Evolutionary conservation across 1,140 invertebrate genomes (phyloP).

Genomic region (Aplysia californica): DNA sequence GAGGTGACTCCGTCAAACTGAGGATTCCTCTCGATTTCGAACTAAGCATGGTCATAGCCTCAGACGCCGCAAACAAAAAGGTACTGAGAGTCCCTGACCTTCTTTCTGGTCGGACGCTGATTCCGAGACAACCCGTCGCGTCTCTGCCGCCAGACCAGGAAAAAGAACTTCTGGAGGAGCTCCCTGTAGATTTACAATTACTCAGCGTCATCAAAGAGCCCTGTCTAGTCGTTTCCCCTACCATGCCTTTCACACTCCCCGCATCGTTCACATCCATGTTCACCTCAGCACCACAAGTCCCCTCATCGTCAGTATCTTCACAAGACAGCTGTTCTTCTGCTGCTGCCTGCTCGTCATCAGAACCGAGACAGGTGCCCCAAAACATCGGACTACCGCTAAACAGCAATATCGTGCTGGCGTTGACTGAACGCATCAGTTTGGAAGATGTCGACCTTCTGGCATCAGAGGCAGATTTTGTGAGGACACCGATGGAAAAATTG

Average conservation of each 20-base stretch:
- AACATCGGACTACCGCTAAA: slow-evolving; percentile 11
- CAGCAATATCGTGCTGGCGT: neutral
- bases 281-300: no score
- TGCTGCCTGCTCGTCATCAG: no score
- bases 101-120: slow-evolving; percentile 5
- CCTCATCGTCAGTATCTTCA: no score
- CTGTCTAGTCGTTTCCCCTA: neutral
- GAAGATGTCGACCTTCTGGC: neutral
- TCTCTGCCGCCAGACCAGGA: neutral
- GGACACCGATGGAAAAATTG: slow-evolving; percentile 27
- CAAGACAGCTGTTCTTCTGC: no score
- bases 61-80: slow-evolving; percentile 6
- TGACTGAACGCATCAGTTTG: neutral
- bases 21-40: slow-evolving; percentile 38
- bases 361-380: no score
- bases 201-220: slow-evolving; percentile 4
- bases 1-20: slow-evolving; percentile 16
- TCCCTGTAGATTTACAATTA: slow-evolving; percentile 12
- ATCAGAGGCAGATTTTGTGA: neutral
- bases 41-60: slow-evolving; percentile 22
- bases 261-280: neutral
- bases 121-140: slow-evolving; percentile 21
- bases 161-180: neutral
- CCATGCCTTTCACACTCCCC: neutral
- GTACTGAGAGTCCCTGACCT: slow-evolving; percentile 25